Evolutionary conservation across 2,888 invertebrate genomes (phyloP).

Genomic region (Philereme transversata): DNA sequence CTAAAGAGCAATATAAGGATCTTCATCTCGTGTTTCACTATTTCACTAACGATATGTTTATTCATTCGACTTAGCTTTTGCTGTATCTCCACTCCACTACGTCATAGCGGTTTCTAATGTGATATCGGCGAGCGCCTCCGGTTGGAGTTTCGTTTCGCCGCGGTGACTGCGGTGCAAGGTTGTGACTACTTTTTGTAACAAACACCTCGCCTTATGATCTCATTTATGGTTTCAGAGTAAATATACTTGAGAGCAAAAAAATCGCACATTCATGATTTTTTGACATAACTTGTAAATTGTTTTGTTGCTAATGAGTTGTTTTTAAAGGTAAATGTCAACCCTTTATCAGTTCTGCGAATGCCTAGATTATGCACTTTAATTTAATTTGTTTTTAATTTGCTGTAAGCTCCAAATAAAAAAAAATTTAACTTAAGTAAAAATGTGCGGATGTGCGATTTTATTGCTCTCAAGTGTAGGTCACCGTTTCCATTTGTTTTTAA

Average conservation of each 20-base stretch:
- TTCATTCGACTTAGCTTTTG: slow-evolving; percentile 22
- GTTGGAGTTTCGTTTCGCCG: slow-evolving; percentile 58
- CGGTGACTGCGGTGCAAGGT: slow-evolving; percentile 40
- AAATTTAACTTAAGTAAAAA: too few relatives aligned
- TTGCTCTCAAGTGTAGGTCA: too few relatives aligned
- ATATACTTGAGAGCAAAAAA: too few relatives aligned
- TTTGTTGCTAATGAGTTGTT: too few relatives aligned
- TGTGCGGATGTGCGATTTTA: too few relatives aligned
- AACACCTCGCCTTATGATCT: slow-evolving; percentile 32
- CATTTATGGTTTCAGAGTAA: slow-evolving; percentile 21
- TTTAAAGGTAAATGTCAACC: too few relatives aligned
- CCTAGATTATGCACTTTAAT: too few relatives aligned
- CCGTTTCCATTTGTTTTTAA: slow-evolving; percentile 10
- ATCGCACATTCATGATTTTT: too few relatives aligned
- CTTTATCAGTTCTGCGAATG: too few relatives aligned
- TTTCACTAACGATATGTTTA: not conserved
- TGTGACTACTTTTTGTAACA: slow-evolving; percentile 51
- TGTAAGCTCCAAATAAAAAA: too few relatives aligned
- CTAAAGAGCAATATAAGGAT: not conserved
- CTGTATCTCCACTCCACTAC: slow-evolving; percentile 26
- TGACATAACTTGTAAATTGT: too few relatives aligned
- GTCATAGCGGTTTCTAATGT: slow-evolving; percentile 65
- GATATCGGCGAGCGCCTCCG: slow-evolving; percentile 61
- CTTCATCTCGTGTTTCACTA: slow-evolving; percentile 1
- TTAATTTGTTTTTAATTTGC: too few relatives aligned